phyloP scores from a whole-genome alignment of 2,888 invertebrate species.

The Flexamia atlantica region DNA sequence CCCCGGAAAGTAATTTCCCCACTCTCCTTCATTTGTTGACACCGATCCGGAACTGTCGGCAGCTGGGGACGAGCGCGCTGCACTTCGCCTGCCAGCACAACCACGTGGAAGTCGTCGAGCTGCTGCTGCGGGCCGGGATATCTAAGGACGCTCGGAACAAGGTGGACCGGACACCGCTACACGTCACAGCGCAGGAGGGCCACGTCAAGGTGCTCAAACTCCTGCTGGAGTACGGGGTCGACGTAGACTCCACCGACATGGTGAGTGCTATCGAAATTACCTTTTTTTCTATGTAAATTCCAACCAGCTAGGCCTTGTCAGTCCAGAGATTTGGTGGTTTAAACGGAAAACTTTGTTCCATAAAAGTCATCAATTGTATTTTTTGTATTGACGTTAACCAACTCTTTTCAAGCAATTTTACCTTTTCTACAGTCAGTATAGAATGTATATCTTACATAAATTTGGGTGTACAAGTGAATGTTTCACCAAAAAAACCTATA shows the following conservation, averaged over 20 bases:
- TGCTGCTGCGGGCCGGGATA: slow-evolving; percentile 90
- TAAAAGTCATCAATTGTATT: too few species aligned
- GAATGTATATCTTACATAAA: too few species aligned
- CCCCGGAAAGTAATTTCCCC: neutral
- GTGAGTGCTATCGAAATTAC: too few species aligned
- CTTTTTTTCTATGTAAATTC: too few species aligned
- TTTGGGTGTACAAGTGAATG: too few species aligned
- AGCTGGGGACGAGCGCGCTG: slow-evolving; percentile 94
- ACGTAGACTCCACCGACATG: slow-evolving; percentile 88
- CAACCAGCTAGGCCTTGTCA: too few species aligned
- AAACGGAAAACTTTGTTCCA: too few species aligned
- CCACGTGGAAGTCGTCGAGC: slow-evolving; percentile 86
- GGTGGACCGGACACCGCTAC: slow-evolving; percentile 94
- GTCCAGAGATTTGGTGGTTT: too few species aligned
- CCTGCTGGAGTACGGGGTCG: slow-evolving; percentile 83
- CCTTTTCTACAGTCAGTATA: too few species aligned
- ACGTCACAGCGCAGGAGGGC: slow-evolving; percentile 92
- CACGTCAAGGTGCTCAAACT: slow-evolving; percentile 85
- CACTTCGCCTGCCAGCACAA: slow-evolving; percentile 93
- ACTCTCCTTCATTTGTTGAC: neutral
- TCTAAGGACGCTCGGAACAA: slow-evolving; percentile 94
- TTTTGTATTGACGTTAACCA: too few species aligned
- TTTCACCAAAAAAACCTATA: too few species aligned
- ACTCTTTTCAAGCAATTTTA: too few species aligned
- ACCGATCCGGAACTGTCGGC: slow-evolving; percentile 10